Conservation (phyloP, 2,888 invertebrate genomes). For the Ectobius pallidus region DNA sequence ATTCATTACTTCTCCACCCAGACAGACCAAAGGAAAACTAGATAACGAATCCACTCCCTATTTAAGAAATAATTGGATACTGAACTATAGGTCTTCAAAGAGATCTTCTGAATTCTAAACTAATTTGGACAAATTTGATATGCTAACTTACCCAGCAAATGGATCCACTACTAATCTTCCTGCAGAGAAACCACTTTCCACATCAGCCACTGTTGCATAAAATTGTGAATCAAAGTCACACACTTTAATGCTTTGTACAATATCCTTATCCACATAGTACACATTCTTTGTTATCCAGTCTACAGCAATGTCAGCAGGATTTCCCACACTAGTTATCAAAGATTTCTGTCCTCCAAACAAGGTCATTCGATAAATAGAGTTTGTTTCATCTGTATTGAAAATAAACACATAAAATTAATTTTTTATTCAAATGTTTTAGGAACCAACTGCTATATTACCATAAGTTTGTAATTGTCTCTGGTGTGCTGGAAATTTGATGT, state of each 20-base stretch:
- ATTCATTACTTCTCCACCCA: no score
- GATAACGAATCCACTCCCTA: no score
- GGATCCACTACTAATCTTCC: conserved; percentile 70
- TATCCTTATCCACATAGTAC: conserved; percentile 64
- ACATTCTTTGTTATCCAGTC: conserved; percentile 79
- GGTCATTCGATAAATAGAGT: conserved; percentile 49
- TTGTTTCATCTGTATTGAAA: conserved; percentile 25
- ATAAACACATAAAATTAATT: conserved; percentile 12
- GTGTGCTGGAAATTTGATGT: neutral
- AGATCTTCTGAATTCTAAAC: no score
- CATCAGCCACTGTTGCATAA: conserved; percentile 62
- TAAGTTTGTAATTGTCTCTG: neutral
- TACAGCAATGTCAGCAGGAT: conserved; percentile 64
- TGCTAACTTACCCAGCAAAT: conserved; percentile 46
- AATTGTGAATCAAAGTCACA: conserved; percentile 62
- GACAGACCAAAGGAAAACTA: no score
- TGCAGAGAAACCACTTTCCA: conserved; percentile 60
- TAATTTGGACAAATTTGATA: no score
- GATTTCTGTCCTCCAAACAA: conserved; percentile 52
- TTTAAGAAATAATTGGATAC: no score
- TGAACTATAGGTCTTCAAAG: no score
- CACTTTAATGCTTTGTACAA: conserved; percentile 48
- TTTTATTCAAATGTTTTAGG: conserved; percentile 1
- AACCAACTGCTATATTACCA: neutral
- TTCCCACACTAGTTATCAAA: conserved; percentile 56